Evolutionary conservation across 2,888 invertebrate species (phyloP), one percentile per base, ranked within the genome.

Genomic region (Luperina nickerlii): DNA sequence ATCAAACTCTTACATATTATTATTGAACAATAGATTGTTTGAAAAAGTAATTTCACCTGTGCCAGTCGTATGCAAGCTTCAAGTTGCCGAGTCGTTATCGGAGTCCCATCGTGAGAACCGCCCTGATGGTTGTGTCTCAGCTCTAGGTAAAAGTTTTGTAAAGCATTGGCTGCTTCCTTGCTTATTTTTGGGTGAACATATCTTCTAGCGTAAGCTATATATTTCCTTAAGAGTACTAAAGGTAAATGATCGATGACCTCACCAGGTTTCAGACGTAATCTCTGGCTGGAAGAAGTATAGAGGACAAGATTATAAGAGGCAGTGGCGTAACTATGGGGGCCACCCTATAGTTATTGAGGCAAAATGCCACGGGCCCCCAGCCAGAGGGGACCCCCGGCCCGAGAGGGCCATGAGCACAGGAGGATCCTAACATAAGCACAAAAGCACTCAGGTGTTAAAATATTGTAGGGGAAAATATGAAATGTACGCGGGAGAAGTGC

Each of bases 181-280:
- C 98, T 98, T 32, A 99, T 96, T 90, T 97, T 97, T 0, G 99
- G 99, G 87, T 98, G 98, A 0, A 99, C 98, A 94, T 98, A 99
- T 93, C 98, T 98, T 83, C 98, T 97, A 0, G 99, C 98, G 94
- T 99, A 99, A 0, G 98, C 98, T 74, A 99, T 98, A 92, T 99
- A 99, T 96, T 99, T 99, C 82, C 99, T 97, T 8, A 99, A 97
- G 70, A 99, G 94, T 74, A 97, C 97, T 73, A 98, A 97, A 0
- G 99, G 98, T 79, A 99, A 95, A 7, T 97, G 96, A 92, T 99
- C 98, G 57, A 98, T 94, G 0, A 95, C 94, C 91, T 98, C 98
- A 7, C 97, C 97, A 7, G 96, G 94, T 76, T 96, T 95, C 57
- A 98, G 89, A 86, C 97, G 97, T 84, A 98, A 96, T 88, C 97